These are phyloP conservation scores for Ligdia adustata DNA, from an alignment of 2,888 invertebrate species.

Conservation along the genomic window DNA sequence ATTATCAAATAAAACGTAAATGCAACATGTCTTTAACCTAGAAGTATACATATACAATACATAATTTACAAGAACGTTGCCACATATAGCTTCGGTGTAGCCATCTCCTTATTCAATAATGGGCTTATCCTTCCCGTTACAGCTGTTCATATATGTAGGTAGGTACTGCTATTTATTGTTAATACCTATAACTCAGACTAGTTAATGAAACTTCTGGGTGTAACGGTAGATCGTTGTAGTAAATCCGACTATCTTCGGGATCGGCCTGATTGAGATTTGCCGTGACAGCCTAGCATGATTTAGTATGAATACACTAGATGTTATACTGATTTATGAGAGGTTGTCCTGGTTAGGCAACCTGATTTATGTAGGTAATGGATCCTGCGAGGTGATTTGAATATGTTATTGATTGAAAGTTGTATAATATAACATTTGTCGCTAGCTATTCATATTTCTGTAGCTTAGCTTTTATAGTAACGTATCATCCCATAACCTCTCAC, in stretches of 20 bases:
- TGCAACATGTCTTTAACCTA: no score
- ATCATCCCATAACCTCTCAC: no score
- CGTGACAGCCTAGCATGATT: slow-evolving; percentile 18
- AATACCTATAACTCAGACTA: slow-evolving; percentile 32
- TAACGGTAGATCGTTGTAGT: slow-evolving; percentile 32
- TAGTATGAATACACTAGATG: background rate
- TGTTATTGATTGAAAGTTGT: background rate
- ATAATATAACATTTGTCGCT: background rate
- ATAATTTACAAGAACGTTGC: no score
- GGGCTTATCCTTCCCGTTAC: slow-evolving; percentile 18
- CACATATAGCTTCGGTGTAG: no score
- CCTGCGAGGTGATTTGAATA: background rate
- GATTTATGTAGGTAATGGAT: slow-evolving; percentile 1
- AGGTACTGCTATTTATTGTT: slow-evolving; percentile 32
- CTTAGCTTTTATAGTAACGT: no score
- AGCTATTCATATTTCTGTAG: no score
- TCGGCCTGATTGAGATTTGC: slow-evolving; percentile 31
- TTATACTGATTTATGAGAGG: slow-evolving; percentile 14
- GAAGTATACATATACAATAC: no score
- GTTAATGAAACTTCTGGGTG: slow-evolving; percentile 35
- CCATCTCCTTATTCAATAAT: slow-evolving; percentile 17
- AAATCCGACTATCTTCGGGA: slow-evolving; percentile 28
- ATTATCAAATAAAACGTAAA: no score
- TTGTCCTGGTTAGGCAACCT: background rate
- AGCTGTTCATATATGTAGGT: slow-evolving; percentile 12